These are phyloP conservation scores for Trachelus troglodyta DNA, from an alignment of 2,888 invertebrate genomes.

Conservation along the genomic window DNA sequence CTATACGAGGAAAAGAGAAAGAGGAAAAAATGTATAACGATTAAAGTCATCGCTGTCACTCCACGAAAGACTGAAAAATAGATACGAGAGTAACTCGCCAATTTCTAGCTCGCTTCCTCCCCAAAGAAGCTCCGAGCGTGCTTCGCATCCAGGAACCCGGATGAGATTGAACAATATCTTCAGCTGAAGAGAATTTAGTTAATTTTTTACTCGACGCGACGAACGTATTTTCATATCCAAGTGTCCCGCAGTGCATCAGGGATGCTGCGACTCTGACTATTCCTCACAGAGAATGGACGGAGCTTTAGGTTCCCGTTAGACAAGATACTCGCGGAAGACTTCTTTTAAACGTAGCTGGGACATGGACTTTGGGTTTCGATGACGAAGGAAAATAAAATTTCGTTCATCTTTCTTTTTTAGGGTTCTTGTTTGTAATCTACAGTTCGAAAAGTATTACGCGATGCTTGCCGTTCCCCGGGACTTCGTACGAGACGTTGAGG, in stretches of 20 bases:
- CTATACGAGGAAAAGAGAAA: not conserved
- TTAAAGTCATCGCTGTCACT: not conserved
- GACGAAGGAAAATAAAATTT: not conserved
- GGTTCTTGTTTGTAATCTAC: not conserved
- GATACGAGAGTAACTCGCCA: not conserved
- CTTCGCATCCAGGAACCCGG: not conserved
- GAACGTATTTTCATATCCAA: not conserved
- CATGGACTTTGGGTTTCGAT: not conserved
- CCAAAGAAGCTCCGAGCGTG: not conserved
- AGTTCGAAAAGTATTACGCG: not conserved
- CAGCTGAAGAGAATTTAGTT: not conserved
- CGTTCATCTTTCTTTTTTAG: not conserved
- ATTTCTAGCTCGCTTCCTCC: not conserved
- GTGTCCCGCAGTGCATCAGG: no score
- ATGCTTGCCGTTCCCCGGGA: not conserved
- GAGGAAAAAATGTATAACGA: not conserved
- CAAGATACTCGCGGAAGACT: not conserved
- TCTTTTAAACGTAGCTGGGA: not conserved
- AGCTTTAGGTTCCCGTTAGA: not conserved
- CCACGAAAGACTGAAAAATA: not conserved
- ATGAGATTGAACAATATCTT: not conserved
- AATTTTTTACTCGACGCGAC: not conserved
- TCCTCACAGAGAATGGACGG: not conserved
- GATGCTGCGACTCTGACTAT: not conserved
- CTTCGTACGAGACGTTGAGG: not conserved